phyloP scores from a whole-genome alignment of 2,888 invertebrate genomes.

The Myopa testacea region DNA sequence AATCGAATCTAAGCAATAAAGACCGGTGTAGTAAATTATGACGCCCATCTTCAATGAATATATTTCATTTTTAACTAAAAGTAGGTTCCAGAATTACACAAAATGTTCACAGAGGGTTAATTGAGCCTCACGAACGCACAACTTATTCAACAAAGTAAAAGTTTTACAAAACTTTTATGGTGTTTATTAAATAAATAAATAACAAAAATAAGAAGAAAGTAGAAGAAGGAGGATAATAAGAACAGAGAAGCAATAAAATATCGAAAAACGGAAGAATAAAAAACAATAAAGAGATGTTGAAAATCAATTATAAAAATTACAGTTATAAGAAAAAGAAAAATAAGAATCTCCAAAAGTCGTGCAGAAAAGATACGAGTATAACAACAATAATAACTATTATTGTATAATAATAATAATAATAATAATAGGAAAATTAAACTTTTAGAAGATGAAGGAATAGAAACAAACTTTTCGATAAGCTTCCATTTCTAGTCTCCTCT shows the following conservation, averaged over 20 bases:
- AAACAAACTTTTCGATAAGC: neutral
- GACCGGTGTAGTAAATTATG: too few species aligned
- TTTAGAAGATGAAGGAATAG: neutral
- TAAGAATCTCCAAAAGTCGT: too few species aligned
- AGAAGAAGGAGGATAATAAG: neutral
- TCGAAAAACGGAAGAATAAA: neutral
- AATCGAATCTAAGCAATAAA: too few species aligned
- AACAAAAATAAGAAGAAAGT: neutral
- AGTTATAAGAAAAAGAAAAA: neutral
- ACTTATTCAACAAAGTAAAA: neutral
- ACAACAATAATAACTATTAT: too few species aligned
- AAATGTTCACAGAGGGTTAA: neutral
- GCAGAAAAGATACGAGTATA: too few species aligned
- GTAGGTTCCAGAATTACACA: too few species aligned
- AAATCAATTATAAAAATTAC: too few species aligned
- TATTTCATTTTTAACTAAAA: too few species aligned
- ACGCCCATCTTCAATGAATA: too few species aligned
- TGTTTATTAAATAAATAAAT: slow-evolving; percentile 33
- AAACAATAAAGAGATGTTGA: neutral
- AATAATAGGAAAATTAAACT: neutral
- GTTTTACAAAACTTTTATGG: slow-evolving; percentile 9
- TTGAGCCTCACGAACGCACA: neutral
- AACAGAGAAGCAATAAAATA: neutral
- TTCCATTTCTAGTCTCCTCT: neutral
- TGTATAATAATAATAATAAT: neutral